Evolutionary conservation across 2,797 vertebrate species (phyloP).

Genomic region (Sebastes taczanowskii): DNA sequence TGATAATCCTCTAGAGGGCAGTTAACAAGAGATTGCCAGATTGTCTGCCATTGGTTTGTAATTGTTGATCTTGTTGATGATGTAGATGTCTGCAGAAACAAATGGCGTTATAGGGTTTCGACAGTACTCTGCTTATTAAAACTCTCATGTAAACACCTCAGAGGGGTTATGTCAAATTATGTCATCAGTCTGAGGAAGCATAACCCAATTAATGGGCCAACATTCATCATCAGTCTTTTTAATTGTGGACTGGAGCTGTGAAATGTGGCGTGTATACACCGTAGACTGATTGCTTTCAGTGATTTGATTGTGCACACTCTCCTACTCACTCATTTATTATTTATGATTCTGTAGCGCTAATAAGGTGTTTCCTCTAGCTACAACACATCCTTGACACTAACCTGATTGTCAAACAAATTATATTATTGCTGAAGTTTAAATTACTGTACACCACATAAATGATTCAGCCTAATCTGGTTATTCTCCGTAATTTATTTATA

Average conservation of each 20-base stretch:
- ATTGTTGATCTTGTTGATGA: neutral
- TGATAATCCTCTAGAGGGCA: neutral
- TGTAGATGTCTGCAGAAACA: neutral
- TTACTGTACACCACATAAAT: conserved; percentile 56
- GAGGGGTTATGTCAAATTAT: conserved; percentile 48
- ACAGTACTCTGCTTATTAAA: conserved; percentile 48
- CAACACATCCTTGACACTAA: conserved; percentile 27
- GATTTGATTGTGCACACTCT: conserved; percentile 46
- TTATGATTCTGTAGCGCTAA: conserved; percentile 44
- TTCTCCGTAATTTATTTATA: conserved; percentile 51
- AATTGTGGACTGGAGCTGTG: conserved; percentile 48
- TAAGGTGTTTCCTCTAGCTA: conserved; percentile 59
- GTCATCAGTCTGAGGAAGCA: conserved; percentile 56
- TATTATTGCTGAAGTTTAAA: conserved; percentile 37
- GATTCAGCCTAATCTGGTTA: conserved; percentile 59
- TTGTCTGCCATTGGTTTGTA: neutral
- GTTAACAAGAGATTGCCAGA: neutral
- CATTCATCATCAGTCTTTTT: conserved; percentile 54
- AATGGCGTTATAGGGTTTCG: neutral
- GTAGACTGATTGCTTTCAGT: conserved; percentile 35
- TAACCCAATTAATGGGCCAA: conserved; percentile 52
- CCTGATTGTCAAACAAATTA: conserved; percentile 48
- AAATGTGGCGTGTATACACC: conserved; percentile 34
- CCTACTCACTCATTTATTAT: conserved; percentile 57
- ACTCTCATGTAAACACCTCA: conserved; percentile 53